Evolutionary conservation across 2,797 vertebrate genomes (phyloP).

Genomic region (Scarus forsteni): DNA sequence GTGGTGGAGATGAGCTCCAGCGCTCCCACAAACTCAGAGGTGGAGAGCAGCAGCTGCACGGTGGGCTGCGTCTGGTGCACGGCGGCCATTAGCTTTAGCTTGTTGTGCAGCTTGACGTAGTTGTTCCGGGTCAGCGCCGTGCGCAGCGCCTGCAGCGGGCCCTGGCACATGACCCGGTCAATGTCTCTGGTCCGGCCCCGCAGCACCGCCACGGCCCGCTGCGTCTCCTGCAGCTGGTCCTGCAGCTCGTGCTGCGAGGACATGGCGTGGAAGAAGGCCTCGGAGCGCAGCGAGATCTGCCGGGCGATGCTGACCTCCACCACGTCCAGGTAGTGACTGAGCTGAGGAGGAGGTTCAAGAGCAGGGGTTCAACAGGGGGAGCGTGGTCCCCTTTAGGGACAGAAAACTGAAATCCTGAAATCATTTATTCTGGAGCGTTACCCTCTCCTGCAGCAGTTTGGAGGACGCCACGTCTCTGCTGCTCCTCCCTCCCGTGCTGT

Average conservation of each 20-base stretch:
- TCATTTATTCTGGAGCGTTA: constrained; percentile 44
- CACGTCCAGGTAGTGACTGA: constrained; percentile 98
- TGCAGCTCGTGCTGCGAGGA: constrained; percentile 98
- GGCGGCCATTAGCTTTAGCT: constrained; percentile 97
- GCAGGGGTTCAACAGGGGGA: not conserved
- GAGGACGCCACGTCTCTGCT: constrained; percentile 94
- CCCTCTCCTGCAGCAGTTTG: constrained; percentile 97
- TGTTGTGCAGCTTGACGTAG: constrained; percentile 92
- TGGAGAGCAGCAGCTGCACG: constrained; percentile 95
- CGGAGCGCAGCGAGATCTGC: constrained; percentile 98
- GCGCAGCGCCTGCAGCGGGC: constrained; percentile 90
- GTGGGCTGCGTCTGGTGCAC: constrained; percentile 99
- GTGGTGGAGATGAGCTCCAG: constrained; percentile 98
- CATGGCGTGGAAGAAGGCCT: constrained; percentile 99
- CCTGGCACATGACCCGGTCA: constrained; percentile 93
- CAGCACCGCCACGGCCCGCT: constrained; percentile 91
- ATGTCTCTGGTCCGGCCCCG: constrained; percentile 92
- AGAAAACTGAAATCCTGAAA: too few relatives aligned
- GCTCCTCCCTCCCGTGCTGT: constrained; percentile 91
- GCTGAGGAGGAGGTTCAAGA: constrained; percentile 68
- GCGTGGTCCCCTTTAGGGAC: too few relatives aligned
- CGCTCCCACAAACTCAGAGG: constrained; percentile 96
- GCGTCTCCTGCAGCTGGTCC: constrained; percentile 95
- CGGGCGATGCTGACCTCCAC: constrained; percentile 99
- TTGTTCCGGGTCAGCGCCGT: constrained; percentile 91